phyloP scores from a whole-genome alignment of 1,140 invertebrate species.

The Drosophila sechellia region DNA sequence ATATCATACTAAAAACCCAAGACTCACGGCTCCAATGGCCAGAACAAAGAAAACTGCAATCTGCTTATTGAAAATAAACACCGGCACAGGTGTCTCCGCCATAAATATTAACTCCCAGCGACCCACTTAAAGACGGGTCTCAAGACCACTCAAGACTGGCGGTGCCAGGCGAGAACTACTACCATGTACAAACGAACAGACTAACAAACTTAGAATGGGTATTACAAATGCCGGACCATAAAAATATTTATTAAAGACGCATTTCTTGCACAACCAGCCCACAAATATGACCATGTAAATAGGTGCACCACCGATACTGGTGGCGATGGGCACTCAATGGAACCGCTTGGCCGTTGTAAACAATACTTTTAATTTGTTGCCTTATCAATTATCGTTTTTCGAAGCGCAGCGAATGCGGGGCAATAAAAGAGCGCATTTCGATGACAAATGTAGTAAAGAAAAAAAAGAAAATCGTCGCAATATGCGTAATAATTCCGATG shows the following conservation, averaged over 20 bases:
- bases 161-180: constrained; percentile 20
- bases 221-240: constrained; percentile 45
- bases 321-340: constrained; percentile 52
- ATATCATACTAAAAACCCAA: constrained; percentile 12
- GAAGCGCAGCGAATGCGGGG: constrained; percentile 9
- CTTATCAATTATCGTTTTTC: constrained; percentile 58
- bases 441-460: constrained; percentile 31
- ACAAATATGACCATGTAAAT: constrained; percentile 40
- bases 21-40: constrained; percentile 6
- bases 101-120: constrained; percentile 50
- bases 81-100: constrained; percentile 53
- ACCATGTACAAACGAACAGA: not conserved
- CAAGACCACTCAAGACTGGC: constrained; percentile 8
- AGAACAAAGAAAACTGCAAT: constrained; percentile 40
- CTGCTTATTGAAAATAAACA: constrained; percentile 26
- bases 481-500: constrained; percentile 51
- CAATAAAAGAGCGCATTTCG: constrained; percentile 42
- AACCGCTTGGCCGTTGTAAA: constrained; percentile 56
- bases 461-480: constrained; percentile 9
- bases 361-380: constrained; percentile 63
- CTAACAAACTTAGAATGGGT: constrained; percentile 3
- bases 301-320: constrained; percentile 8
- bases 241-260: constrained; percentile 69
- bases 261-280: constrained; percentile 66
- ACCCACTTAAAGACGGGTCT: constrained; percentile 53